Base-by-base conservation (phyloP, 2,888 invertebrate genomes). In the Protula sp. region DNA sequence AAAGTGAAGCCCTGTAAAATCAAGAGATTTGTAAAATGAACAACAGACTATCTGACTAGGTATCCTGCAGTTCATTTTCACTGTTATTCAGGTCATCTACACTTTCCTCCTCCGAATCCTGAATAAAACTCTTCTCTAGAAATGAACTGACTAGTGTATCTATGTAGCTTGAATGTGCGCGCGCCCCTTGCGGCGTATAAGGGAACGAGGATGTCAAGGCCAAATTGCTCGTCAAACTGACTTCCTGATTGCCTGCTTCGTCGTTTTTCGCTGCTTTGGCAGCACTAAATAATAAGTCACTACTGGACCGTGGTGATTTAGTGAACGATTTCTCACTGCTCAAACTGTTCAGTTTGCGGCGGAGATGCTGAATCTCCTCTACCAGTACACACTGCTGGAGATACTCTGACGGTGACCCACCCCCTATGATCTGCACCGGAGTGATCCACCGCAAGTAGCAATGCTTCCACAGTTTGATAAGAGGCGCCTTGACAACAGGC, bases 381-480 rank as follows among this genome's bases (percentile, higher is more conserved):
- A 78, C 74, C 64, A 83, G 70, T 48, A 78, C 68, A 55, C 78
- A 76, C 67, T 80, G 79, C 51, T 78, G 78, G 14, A 82, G 71
- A 65, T 80, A 81, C 54, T 74, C 73, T 0, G 77, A 73, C 3
- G 81, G 79, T 59, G 76, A 67, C 0, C 90, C 90, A 19, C 90
- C 88, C 66, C 86, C 58, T 24, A 85, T 84, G 63, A 90, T 87
- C 81, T 93, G 91, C 3, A 92, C 85, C 26, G 90, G 87, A 26
- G 89, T 87, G 74, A 92, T 85, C 91, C 92, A 94, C 30, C 94
- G 87, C 77, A 91, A 89, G 82, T 92, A 94, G 82, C 92, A 93
- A 80, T 91, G 91, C 60, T 87, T 84, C 94, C 94, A 94, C 50
- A 94, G 80, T 64, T 88, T 87, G 69, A 74, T 62, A 27, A 67